Evolutionary conservation across 92 coral and sea anemone species (phyloP), one percentile per base, ranked within the genome.

Genomic region (Parazoanthus atlanticus): DNA sequence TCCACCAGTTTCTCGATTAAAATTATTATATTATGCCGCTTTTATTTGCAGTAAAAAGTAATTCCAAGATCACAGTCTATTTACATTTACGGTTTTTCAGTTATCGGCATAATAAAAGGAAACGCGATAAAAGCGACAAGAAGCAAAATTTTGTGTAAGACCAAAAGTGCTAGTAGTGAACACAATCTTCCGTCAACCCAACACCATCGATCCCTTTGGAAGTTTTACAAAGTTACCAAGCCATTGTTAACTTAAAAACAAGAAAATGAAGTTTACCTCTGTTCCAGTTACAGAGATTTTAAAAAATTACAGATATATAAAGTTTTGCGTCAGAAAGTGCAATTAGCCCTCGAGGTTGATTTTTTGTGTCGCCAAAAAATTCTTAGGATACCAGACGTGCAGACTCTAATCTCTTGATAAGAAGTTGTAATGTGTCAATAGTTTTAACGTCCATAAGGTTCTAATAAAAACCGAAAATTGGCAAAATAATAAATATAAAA

Each of bases 381-480:
- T 75, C 79, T 75, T 75, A 75, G 30, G 79, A 61, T 61, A 61
- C 28, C 69, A 61, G 69, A 46, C 49, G 49, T 46, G 12, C 49
- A 46, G 49, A 21, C 69, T 61, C 10, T 23, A 23, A 21, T 61
- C 28, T 61, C 21, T 61, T 61, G 28, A 61, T 21, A 61, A 52
- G 58, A 52, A 52, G 58, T 52, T 52, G 58, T 2, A 13, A 52
- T 52, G 3, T 8, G 0, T 1, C 12, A 43, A 10, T 43, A 43
- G 49, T 52, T 52, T 16, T 16, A 1, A 15, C 21, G 58, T 2
- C 58, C 10, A 15, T 2, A 52, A 13, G 17, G 58, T 52, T 52
- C 58, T 1, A 52, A 13, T 52, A 52, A 49, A 49, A 49, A 52
- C 19, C 0, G 19, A 52, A 52, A 52, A 52, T 16, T 15, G 12